phyloP scores from a whole-genome alignment of 2,888 invertebrate genomes.

The Torymus auratus region DNA sequence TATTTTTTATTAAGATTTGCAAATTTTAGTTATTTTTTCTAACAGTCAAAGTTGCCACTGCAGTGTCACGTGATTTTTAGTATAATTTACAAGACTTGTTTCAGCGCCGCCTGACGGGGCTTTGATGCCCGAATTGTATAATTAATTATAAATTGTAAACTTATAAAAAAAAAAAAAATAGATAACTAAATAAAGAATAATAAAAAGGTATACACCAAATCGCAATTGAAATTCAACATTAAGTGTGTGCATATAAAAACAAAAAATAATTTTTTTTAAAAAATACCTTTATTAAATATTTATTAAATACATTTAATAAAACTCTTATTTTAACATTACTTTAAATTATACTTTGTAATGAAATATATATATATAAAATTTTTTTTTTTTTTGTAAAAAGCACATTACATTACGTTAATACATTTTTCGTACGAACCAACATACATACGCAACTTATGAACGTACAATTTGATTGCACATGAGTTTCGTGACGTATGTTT shows the following conservation, averaged over 20 bases:
- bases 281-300: conserved; percentile 45
- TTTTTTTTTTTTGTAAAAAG: conserved; percentile 28
- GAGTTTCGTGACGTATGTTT: not conserved
- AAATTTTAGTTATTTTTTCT: no score
- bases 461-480: not conserved
- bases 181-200: no score
- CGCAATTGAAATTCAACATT: no score
- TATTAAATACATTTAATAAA: conserved; percentile 47
- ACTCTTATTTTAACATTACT: conserved; percentile 27
- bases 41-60: no score
- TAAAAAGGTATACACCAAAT: no score
- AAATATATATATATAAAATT: conserved; percentile 22
- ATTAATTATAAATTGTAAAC: no score
- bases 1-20: no score
- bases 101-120: no score
- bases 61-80: no score
- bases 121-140: no score
- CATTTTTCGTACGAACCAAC: not conserved
- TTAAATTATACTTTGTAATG: conserved; percentile 11
- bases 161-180: no score
- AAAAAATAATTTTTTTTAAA: not conserved
- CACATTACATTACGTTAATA: conserved; percentile 9
- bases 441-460: not conserved
- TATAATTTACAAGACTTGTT: no score
- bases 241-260: not conserved